Evolutionary conservation across 1,140 invertebrate species (phyloP).

Genomic region (Hypothenemus hampei): DNA sequence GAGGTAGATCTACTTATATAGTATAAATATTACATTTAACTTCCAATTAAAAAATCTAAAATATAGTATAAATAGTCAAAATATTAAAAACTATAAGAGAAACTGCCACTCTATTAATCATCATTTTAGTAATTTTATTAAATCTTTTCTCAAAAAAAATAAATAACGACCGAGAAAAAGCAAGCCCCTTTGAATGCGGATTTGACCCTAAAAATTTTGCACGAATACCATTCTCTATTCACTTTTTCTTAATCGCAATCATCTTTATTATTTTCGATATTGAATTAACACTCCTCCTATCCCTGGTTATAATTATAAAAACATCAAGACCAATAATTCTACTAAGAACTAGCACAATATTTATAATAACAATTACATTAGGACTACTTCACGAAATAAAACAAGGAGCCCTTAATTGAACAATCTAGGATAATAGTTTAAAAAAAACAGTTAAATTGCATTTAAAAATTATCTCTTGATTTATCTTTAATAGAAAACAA

Average conservation of each 20-base stretch:
- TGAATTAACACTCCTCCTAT: conserved; percentile 55
- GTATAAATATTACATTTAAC: conserved; percentile 63
- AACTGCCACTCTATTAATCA: conserved; percentile 45
- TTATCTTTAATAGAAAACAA: background rate
- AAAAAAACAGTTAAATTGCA: background rate
- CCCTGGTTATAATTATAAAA: conserved; percentile 44
- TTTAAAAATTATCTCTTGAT: background rate
- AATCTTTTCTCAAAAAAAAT: conserved; percentile 52
- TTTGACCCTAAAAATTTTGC: conserved; percentile 53
- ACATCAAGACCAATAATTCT: background rate
- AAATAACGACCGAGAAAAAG: conserved; percentile 53
- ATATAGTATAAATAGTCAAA: conserved; percentile 50
- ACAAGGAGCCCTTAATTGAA: background rate
- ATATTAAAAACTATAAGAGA: conserved; percentile 40
- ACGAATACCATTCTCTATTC: conserved; percentile 54
- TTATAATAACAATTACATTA: background rate
- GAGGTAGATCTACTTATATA: conserved; percentile 55
- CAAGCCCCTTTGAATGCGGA: conserved; percentile 57
- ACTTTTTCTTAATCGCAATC: conserved; percentile 57
- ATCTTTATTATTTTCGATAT: conserved; percentile 65
- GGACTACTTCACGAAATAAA: background rate
- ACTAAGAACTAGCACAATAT: background rate
- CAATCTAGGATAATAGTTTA: background rate
- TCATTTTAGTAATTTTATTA: conserved; percentile 49
- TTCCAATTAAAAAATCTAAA: conserved; percentile 62